phyloP scores from a whole-genome alignment of 2,113 vertebrate species.

The Gulo gulo region DNA sequence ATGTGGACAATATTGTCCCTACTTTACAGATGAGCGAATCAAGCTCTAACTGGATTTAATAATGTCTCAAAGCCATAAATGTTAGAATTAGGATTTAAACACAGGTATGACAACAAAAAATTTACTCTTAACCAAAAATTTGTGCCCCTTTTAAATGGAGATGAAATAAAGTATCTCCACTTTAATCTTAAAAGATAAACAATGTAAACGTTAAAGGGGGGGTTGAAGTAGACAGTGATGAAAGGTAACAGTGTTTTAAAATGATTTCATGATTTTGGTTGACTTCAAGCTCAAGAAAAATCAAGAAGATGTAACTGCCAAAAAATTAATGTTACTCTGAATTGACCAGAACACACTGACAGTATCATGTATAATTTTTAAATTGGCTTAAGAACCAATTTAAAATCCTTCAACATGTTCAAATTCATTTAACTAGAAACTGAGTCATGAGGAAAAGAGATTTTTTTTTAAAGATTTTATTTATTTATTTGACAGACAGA shows the following conservation, averaged over 20 bases:
- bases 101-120: not conserved
- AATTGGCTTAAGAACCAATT: not conserved
- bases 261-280: constrained; percentile 3
- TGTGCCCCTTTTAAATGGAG: not conserved
- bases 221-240: not conserved
- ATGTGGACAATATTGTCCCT: not conserved
- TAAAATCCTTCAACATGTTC: not conserved
- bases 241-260: not conserved
- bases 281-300: not conserved
- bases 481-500: not conserved
- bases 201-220: not conserved
- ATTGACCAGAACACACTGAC: not conserved
- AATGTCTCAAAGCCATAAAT: not conserved
- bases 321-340: not conserved
- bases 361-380: not conserved
- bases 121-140: not conserved
- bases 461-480: not conserved
- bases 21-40: not conserved
- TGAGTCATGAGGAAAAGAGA: not conserved
- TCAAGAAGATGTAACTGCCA: not conserved
- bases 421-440: not conserved
- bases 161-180: not conserved
- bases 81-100: not conserved
- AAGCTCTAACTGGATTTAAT: not conserved
- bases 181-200: not conserved